phyloP scores from a whole-genome alignment of 2,797 vertebrate genomes.

The Muscicapa striata region DNA sequence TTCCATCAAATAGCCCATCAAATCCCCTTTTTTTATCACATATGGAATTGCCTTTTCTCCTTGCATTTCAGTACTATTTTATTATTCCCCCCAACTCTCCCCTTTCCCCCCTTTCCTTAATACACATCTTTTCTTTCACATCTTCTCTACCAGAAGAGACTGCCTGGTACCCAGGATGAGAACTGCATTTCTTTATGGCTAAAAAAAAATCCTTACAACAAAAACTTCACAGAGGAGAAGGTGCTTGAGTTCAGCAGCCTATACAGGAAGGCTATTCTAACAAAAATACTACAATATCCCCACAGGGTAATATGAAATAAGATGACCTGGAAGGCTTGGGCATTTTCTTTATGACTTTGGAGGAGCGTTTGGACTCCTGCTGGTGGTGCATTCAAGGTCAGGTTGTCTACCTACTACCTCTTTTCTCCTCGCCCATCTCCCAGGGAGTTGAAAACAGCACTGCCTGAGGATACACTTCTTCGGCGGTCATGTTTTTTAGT shows the following conservation, averaged over 20 bases:
- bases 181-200: background rate
- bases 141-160: background rate
- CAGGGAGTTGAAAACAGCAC: slow-evolving; percentile 39
- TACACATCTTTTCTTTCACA: background rate
- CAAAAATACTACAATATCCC: background rate
- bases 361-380: background rate
- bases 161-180: background rate
- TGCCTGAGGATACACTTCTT: background rate
- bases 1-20: background rate
- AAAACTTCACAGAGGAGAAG: slow-evolving; percentile 36
- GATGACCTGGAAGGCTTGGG: slow-evolving; percentile 21
- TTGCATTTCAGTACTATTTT: background rate
- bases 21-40: background rate
- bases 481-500: background rate
- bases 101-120: accelerated
- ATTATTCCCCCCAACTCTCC: background rate
- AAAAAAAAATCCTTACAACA: slow-evolving; percentile 2
- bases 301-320: slow-evolving; percentile 7
- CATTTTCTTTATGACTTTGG: slow-evolving; percentile 32
- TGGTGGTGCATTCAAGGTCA: slow-evolving; percentile 36
- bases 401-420: slow-evolving; percentile 22
- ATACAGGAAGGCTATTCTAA: background rate
- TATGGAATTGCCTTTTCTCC: background rate
- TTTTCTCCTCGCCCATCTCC: slow-evolving; percentile 46
- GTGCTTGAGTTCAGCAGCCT: background rate